Percentiles rank a stretch among this genome's conserved stretches.
phyloP scores from a whole-genome alignment of 2,113 vertebrate genomes.

The Forbesichthys agassizii region DNA sequence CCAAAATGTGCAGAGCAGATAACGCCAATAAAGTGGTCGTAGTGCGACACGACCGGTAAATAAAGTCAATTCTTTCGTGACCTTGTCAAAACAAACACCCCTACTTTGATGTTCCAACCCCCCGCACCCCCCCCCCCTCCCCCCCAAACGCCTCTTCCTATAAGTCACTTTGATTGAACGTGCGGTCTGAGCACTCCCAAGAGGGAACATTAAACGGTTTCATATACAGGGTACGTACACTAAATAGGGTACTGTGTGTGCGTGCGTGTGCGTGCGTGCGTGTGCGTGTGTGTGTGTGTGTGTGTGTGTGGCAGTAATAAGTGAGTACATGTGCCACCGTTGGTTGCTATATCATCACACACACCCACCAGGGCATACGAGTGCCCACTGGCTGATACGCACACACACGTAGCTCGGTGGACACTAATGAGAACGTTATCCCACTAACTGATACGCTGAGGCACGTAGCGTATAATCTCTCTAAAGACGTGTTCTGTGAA shows the following conservation, averaged over 20 bases:
- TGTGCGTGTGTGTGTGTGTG: conserved; percentile 5
- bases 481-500: conserved; percentile 58
- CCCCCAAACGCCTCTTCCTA: conserved; percentile 32
- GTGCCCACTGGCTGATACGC: conserved; percentile 47
- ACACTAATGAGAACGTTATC: conserved; percentile 59
- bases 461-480: conserved; percentile 66
- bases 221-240: conserved; percentile 16
- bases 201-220: conserved; percentile 50
- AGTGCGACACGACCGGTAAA: conserved; percentile 47
- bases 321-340: conserved; percentile 51
- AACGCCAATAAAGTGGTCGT: conserved; percentile 33
- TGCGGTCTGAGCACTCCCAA: conserved; percentile 64
- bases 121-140: not conserved
- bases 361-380: conserved; percentile 60
- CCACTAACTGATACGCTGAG: conserved; percentile 58
- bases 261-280: conserved; percentile 3
- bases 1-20: conserved; percentile 26
- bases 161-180: conserved; percentile 65
- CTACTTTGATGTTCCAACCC: conserved; percentile 45
- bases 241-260: not conserved
- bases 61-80: conserved; percentile 60
- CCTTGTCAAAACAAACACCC: conserved; percentile 69
- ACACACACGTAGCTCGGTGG: conserved; percentile 59
- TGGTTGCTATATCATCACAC: conserved; percentile 54
- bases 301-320: conserved; percentile 40